Evolutionary conservation across 2,888 invertebrate species (phyloP), one percentile per base, ranked within the genome.

Genomic region (Apotomis capreana): DNA sequence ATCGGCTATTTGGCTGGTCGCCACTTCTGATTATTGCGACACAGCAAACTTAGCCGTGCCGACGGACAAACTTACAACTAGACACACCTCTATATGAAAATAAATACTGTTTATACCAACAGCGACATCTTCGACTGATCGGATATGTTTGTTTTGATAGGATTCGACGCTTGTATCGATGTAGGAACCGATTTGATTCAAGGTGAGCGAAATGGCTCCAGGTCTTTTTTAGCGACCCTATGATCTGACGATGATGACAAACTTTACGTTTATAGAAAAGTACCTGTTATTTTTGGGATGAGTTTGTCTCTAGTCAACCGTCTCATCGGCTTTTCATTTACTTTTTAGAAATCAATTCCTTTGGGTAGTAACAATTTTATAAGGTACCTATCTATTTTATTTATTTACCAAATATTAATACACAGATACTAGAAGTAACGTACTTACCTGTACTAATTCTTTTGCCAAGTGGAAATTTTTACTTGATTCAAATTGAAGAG

Each of bases 1-100:
- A 81, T 81, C 74, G 79, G 72, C 69, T 9, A 74, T 79, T 78
- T 75, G 77, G 77, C 78, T 70, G 74, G 63, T 73, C 73, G 67
- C 73, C 74, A 61, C 72, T 71, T n/a, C 54, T 60, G 65, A 74
- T 70, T 64, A 68, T 65, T 64, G 70, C 75, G 70, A 70, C 69
- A 69, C 51, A 15, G 46, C 65, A 67, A 70, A 70, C 65, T 65
- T 70, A 49, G n/a, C 6, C 36, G 6, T n/a, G 4, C 65, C 26
- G 54, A 37, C 60, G 55, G 60, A 54, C 15, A 51, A 62, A 51
- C 51, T 10, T 37, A 51, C 8, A 62, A 57, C 26, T 62, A 55
- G 37, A 26, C 61, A 40, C 37, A 15, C n/a, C 49, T 0, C 3
- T 49, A 51, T 65, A 13, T 8, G 4, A 40, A 37, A 15, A 37